phyloP scores from a whole-genome alignment of 2,797 vertebrate species.

The Rhinichthys osculus region DNA sequence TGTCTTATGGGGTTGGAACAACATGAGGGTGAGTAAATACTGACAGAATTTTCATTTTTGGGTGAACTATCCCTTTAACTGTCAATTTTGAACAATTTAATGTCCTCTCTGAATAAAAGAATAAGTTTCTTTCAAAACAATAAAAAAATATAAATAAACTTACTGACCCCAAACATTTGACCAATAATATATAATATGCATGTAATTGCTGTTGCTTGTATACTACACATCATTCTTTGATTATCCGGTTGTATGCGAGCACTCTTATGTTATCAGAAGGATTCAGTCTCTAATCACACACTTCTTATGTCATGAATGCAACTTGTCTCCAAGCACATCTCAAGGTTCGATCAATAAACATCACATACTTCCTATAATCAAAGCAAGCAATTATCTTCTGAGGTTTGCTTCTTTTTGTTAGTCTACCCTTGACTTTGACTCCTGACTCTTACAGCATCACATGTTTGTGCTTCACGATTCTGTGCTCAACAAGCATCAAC shows the following conservation, averaged over 20 bases:
- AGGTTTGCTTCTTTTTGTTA: neutral
- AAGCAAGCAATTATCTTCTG: constrained; percentile 22
- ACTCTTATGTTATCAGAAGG: neutral
- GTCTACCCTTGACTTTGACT: neutral
- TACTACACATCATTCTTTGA: neutral
- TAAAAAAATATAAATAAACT: neutral
- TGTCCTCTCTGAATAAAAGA: neutral
- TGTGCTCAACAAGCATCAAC: neutral
- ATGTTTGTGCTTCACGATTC: neutral
- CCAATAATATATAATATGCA: neutral
- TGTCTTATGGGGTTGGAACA: no score
- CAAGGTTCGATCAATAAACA: constrained; percentile 9
- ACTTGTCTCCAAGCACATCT: constrained; percentile 13
- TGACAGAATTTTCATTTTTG: no score
- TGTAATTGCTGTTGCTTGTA: neutral
- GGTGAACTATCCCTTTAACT: neutral
- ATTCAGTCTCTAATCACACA: neutral
- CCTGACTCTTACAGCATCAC: neutral
- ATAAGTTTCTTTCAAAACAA: neutral
- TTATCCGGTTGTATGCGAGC: no score
- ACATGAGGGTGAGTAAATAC: no score
- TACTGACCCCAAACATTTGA: neutral
- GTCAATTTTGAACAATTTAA: neutral
- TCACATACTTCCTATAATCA: constrained; percentile 35
- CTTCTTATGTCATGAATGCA: neutral